These are phyloP conservation scores for Buphagus erythrorhynchus DNA, from an alignment of 2,797 vertebrate species.

Conservation along the genomic window DNA sequence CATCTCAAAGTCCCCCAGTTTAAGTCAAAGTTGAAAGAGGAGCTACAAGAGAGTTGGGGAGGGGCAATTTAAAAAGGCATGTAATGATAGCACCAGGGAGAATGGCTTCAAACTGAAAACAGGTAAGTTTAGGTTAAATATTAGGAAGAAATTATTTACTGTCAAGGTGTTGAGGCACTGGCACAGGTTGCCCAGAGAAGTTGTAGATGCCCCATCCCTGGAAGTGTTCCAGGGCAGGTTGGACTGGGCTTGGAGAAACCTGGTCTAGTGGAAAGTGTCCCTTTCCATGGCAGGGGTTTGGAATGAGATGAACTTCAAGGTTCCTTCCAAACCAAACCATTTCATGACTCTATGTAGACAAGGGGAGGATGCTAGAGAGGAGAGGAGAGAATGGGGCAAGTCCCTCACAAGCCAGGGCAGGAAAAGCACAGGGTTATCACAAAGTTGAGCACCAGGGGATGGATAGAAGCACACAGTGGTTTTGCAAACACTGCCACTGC, in stretches of 20 bases:
- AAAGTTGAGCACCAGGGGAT: background rate
- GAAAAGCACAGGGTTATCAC: background rate
- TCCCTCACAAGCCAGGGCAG: background rate
- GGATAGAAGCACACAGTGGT: accelerated
- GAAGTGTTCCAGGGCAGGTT: background rate
- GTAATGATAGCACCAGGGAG: background rate
- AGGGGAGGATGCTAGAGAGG: background rate
- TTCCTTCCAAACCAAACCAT: background rate
- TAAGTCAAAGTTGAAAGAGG: background rate
- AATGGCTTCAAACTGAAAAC: background rate
- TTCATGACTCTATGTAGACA: accelerated
- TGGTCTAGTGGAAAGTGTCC: background rate
- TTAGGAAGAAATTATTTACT: background rate
- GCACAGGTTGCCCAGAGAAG: background rate
- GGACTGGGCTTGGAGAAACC: background rate
- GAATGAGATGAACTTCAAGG: background rate
- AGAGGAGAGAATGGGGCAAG: background rate
- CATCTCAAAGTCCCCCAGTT: background rate
- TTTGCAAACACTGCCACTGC: background rate
- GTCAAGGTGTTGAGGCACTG: background rate
- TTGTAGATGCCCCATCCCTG: background rate
- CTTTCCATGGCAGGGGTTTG: background rate
- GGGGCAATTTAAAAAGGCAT: background rate
- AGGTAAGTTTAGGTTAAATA: background rate
- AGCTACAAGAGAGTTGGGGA: background rate